Percentiles rank a stretch among this genome's conserved stretches.
phyloP scores from a whole-genome alignment of 1,140 invertebrate species.

The Drosophila pseudoobscura region DNA sequence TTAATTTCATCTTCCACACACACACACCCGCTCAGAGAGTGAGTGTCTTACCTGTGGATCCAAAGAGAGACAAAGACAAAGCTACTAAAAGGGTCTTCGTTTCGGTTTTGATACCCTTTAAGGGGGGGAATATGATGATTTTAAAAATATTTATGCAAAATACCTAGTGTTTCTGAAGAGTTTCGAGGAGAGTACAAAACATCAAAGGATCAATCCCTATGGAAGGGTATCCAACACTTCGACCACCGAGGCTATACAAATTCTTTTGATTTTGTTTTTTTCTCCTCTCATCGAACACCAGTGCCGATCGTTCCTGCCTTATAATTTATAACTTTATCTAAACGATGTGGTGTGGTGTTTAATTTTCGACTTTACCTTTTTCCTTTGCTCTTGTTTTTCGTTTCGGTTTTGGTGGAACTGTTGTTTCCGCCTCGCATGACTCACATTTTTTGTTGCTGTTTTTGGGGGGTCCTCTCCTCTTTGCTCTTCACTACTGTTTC shows the following conservation, averaged over 20 bases:
- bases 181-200: too few relatives aligned
- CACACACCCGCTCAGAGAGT: not conserved
- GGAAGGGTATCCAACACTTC: too few relatives aligned
- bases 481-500: constrained; percentile 34
- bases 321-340: constrained; percentile 82
- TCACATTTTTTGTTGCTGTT: constrained; percentile 46
- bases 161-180: too few relatives aligned
- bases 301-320: constrained; percentile 70
- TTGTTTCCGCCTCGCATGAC: constrained; percentile 78
- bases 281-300: constrained; percentile 53
- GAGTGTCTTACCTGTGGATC: constrained; percentile 19
- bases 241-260: too few relatives aligned
- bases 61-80: not conserved
- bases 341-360: constrained; percentile 81
- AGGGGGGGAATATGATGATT: too few relatives aligned
- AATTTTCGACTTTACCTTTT: constrained; percentile 78
- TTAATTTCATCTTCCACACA: constrained; percentile 67
- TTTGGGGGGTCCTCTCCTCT: constrained; percentile 44
- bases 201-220: too few relatives aligned
- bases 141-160: too few relatives aligned
- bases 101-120: constrained; percentile 7
- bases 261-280: constrained; percentile 21
- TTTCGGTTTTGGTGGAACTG: constrained; percentile 57
- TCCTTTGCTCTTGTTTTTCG: constrained; percentile 40
- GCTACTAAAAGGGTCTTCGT: constrained; percentile 54